Evolutionary conservation across 2,888 invertebrate species (phyloP).

Genomic region (Eurytoma adleriae): DNA sequence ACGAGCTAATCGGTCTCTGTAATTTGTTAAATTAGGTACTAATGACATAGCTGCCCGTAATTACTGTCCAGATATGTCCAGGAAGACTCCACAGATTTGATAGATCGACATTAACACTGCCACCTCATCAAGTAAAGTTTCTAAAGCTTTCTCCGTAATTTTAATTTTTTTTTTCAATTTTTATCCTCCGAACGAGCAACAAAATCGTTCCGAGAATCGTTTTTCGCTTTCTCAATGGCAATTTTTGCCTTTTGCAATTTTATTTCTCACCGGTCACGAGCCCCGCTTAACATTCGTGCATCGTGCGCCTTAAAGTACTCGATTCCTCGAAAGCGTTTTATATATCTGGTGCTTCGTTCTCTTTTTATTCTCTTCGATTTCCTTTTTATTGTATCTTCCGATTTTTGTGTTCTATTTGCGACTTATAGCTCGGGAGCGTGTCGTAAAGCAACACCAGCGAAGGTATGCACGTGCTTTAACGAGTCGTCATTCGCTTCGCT

Average conservation of each 20-base stretch:
- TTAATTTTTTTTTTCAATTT: background rate
- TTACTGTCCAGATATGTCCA: background rate
- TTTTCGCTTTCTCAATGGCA: no score
- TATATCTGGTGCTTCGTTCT: background rate
- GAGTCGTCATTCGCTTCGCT: constrained; percentile 21
- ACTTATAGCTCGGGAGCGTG: background rate
- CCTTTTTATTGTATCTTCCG: background rate
- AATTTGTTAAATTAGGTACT: background rate
- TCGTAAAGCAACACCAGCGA: constrained; percentile 14
- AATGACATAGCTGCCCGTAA: background rate
- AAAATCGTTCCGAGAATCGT: no score
- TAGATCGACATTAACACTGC: background rate
- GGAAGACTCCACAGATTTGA: background rate
- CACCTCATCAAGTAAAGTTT: background rate
- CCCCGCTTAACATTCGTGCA: background rate
- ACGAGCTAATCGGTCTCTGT: background rate
- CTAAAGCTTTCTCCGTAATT: background rate
- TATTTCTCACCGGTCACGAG: background rate
- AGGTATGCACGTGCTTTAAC: constrained; percentile 8
- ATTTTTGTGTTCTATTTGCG: constrained; percentile 9
- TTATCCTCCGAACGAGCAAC: background rate
- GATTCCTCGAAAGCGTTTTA: constrained; percentile 1
- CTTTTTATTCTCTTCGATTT: constrained; percentile 27
- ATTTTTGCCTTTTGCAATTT: background rate
- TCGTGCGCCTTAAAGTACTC: background rate